These are phyloP conservation scores for Serinus canaria DNA, from an alignment of 2,113 vertebrate species.

Conservation along the genomic window DNA sequence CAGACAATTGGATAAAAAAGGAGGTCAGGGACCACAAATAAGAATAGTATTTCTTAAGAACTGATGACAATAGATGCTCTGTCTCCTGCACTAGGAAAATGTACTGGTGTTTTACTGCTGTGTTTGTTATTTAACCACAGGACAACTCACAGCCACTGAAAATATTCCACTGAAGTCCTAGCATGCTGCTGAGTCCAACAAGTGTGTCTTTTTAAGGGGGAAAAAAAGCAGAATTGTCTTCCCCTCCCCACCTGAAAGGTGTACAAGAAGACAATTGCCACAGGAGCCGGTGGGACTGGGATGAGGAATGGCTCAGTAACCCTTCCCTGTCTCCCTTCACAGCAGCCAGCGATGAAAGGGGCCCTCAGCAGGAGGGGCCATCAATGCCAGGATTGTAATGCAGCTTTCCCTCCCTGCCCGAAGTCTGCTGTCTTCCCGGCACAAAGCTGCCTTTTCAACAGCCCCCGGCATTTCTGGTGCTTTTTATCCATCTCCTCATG, in stretches of 20 bases:
- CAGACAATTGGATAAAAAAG: neutral
- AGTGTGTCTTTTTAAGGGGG: neutral
- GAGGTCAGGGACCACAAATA: neutral
- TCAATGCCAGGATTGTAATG: slow-evolving; percentile 11
- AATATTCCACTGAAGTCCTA: neutral
- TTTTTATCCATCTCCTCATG: neutral
- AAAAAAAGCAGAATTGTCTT: neutral
- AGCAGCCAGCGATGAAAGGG: neutral
- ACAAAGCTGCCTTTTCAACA: slow-evolving; percentile 18
- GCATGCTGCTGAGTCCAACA: neutral
- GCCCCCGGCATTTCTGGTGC: neutral
- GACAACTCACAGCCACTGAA: neutral
- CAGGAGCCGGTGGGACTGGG: neutral
- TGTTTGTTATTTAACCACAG: slow-evolving; percentile 1
- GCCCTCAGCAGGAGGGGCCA: neutral
- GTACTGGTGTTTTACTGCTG: neutral
- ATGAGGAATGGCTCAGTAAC: neutral
- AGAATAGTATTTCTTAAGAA: neutral
- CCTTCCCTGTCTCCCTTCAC: neutral
- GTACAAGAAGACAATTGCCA: neutral
- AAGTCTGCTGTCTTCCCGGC: neutral
- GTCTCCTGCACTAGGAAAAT: neutral
- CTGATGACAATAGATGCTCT: neutral
- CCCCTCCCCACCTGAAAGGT: neutral
- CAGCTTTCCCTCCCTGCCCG: neutral